Evolutionary conservation across 2,797 vertebrate species (phyloP).

Genomic region (Staurois parvus): DNA sequence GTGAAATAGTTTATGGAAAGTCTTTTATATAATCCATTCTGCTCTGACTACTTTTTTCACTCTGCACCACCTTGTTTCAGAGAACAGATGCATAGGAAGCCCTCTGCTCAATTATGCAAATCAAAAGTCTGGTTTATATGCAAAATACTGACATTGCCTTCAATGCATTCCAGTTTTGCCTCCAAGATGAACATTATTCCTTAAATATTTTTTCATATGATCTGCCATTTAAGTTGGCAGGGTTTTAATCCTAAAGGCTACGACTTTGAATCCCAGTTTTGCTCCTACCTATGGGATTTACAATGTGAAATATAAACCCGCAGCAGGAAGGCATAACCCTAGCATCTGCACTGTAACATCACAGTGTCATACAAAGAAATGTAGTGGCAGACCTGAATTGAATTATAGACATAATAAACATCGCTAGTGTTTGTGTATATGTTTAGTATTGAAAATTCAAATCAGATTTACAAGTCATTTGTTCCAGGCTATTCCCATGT

Average conservation of each 20-base stretch:
- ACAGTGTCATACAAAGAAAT: slow-evolving; percentile 2
- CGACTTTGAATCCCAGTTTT: slow-evolving; percentile 15
- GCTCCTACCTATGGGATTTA: slow-evolving; percentile 35
- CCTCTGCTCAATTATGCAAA: slow-evolving; percentile 63
- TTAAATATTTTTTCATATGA: slow-evolving; percentile 51
- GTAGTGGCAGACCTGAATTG: neutral
- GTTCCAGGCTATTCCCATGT: neutral
- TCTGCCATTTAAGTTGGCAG: slow-evolving; percentile 39
- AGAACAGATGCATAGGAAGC: slow-evolving; percentile 61
- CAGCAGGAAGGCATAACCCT: slow-evolving; percentile 31
- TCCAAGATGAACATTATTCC: slow-evolving; percentile 49
- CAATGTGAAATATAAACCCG: slow-evolving; percentile 47
- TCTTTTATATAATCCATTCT: slow-evolving; percentile 36
- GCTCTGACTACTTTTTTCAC: slow-evolving; percentile 34
- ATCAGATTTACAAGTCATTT: neutral
- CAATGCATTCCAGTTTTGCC: slow-evolving; percentile 48
- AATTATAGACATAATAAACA: slow-evolving; percentile 2
- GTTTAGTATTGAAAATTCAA: slow-evolving; percentile 9
- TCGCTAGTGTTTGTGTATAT: slow-evolving; percentile 8
- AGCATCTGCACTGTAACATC: neutral
- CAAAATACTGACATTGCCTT: slow-evolving; percentile 60
- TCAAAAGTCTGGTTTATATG: slow-evolving; percentile 63
- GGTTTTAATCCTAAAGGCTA: slow-evolving; percentile 29
- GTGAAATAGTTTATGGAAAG: slow-evolving; percentile 41
- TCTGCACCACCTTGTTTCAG: slow-evolving; percentile 55